Evolutionary conservation across 2,888 invertebrate genomes (phyloP).

Genomic region (Clepsis dumicolana): DNA sequence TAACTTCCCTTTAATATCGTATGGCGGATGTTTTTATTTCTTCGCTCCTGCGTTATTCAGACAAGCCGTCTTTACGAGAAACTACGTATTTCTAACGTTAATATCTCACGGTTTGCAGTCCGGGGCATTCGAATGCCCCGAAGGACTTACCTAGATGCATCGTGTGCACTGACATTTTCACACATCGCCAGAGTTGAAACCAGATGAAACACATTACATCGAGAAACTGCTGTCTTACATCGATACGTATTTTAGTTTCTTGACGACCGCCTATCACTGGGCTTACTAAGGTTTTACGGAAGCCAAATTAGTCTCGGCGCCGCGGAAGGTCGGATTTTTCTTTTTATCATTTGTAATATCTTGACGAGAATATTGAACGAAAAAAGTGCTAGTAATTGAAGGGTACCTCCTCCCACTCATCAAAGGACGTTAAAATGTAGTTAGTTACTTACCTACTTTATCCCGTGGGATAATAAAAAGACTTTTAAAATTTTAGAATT

Average conservation of each 20-base stretch:
- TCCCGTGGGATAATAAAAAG: too few species aligned
- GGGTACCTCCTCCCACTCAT: too few species aligned
- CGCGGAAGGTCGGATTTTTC: background rate
- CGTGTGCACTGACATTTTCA: conserved; percentile 1
- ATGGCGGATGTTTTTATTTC: too few species aligned
- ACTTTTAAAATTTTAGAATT: too few species aligned
- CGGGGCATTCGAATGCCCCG: background rate
- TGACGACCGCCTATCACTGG: background rate
- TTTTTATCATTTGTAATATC: background rate
- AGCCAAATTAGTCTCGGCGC: background rate
- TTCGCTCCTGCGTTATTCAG: too few species aligned
- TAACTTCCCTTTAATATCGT: too few species aligned
- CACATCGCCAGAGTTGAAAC: background rate
- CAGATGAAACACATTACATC: background rate
- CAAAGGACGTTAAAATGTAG: too few species aligned
- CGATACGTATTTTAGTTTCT: background rate
- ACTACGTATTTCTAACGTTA: conserved; percentile 1
- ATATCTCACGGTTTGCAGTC: background rate
- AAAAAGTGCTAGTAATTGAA: background rate
- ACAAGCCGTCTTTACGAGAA: too few species aligned
- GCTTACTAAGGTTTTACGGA: background rate
- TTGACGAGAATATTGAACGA: background rate
- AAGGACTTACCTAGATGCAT: background rate
- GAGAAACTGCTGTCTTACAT: background rate
- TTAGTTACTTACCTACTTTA: too few species aligned